A percentile compares a stretch with the other conserved stretches of the same genome.
Evolutionary conservation across 2,888 invertebrate genomes (phyloP).

Genomic region (Crematogaster levior): DNA sequence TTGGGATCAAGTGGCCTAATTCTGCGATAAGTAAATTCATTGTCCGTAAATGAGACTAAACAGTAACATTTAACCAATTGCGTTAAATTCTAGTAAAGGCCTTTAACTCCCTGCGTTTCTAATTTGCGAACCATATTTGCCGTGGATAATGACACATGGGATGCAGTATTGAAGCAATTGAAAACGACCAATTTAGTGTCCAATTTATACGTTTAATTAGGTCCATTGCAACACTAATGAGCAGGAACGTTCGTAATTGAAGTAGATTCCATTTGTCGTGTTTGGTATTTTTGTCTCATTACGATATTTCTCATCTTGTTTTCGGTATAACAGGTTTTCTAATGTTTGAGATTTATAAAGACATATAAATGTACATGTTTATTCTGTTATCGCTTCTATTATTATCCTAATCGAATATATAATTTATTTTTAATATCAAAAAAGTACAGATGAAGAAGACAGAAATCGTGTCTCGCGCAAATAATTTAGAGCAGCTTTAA

Average conservation of each 20-base stretch:
- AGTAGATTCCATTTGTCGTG: background rate
- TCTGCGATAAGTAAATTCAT: constrained; percentile 28
- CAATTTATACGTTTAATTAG: constrained; percentile 50
- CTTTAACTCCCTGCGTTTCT: constrained; percentile 18
- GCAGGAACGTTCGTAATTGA: constrained; percentile 17
- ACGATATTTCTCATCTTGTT: background rate
- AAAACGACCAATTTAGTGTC: constrained; percentile 30
- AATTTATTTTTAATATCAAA: background rate
- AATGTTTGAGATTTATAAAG: background rate
- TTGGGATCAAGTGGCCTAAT: constrained; percentile 2
- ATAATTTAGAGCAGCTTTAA: background rate
- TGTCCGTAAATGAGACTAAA: constrained; percentile 25
- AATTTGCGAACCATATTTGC: constrained; percentile 41
- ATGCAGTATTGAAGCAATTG: constrained; percentile 13
- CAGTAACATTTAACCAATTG: constrained; percentile 35
- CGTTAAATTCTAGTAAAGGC: constrained; percentile 20
- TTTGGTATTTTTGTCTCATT: constrained; percentile 11
- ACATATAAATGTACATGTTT: background rate
- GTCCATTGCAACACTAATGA: constrained; percentile 32
- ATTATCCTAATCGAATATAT: background rate
- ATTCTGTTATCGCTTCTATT: background rate
- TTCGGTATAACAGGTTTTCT: background rate
- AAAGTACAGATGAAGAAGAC: background rate
- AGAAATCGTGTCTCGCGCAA: background rate
- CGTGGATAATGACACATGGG: constrained; percentile 35